phyloP scores from a whole-genome alignment of 2,113 vertebrate species.

The Felis chaus region DNA sequence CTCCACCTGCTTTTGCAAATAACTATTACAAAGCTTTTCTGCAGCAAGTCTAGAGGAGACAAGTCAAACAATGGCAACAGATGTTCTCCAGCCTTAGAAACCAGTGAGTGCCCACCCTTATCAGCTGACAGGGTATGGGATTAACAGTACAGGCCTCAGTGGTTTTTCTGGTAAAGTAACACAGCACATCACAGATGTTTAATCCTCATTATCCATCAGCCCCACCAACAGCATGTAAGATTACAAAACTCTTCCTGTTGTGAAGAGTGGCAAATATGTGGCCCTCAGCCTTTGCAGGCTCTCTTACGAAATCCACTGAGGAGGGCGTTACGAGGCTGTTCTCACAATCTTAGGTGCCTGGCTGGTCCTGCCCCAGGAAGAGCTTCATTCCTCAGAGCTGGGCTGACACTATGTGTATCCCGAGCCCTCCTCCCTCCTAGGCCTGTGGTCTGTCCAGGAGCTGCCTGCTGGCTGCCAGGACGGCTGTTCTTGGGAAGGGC shows the following conservation, averaged over 20 bases:
- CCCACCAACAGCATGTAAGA: too few species aligned
- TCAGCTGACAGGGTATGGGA: neutral
- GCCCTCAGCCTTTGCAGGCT: neutral
- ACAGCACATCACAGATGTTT: neutral
- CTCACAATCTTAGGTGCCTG: neutral
- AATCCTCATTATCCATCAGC: neutral
- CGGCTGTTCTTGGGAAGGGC: neutral
- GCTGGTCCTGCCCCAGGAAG: neutral
- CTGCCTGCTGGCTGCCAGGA: neutral
- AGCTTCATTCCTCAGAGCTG: neutral
- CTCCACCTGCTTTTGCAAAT: constrained; percentile 40
- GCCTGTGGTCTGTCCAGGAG: neutral
- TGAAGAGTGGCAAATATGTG: neutral
- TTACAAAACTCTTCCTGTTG: neutral
- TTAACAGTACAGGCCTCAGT: neutral
- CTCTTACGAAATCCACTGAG: neutral
- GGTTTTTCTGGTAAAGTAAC: neutral
- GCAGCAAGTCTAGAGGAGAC: neutral
- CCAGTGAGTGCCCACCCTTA: neutral
- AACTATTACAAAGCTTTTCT: neutral
- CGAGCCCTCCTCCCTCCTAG: neutral
- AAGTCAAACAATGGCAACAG: neutral
- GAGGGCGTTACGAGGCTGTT: neutral
- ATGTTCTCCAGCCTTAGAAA: neutral
- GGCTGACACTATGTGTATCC: neutral